A percentile compares a stretch with the other conserved stretches of the same genome.
Evolutionary conservation across 2,888 invertebrate genomes (phyloP).

Genomic region (Microdon myrmicae): DNA sequence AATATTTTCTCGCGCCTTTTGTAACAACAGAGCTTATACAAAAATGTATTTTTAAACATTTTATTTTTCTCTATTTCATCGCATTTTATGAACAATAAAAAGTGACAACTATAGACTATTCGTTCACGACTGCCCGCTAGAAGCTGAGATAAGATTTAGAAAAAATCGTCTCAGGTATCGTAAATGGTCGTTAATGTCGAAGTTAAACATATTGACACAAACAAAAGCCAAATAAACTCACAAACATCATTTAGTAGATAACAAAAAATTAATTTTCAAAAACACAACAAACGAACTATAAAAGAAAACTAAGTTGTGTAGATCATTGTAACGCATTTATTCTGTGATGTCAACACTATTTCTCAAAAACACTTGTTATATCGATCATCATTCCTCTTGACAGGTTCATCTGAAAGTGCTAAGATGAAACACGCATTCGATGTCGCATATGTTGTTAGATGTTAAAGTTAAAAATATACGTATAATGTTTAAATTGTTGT

Average conservation of each 20-base stretch:
- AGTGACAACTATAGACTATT: slow-evolving; percentile 65
- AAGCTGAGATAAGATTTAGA: slow-evolving; percentile 66
- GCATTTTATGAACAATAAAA: too few species aligned
- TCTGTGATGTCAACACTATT: slow-evolving; percentile 10
- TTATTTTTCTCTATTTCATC: not conserved
- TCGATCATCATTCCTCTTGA: slow-evolving; percentile 18
- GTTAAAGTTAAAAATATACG: not conserved
- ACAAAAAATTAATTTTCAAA: too few species aligned
- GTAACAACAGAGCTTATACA: not conserved
- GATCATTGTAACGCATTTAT: not conserved
- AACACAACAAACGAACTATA: too few species aligned
- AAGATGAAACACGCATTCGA: slow-evolving; percentile 3
- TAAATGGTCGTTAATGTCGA: slow-evolving; percentile 16
- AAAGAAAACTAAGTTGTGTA: too few species aligned
- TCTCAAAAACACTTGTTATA: slow-evolving; percentile 18
- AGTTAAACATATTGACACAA: too few species aligned
- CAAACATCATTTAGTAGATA: slow-evolving; percentile 12
- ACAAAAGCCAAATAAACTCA: slow-evolving; percentile 1
- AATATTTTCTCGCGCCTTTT: slow-evolving; percentile 30
- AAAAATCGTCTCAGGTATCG: slow-evolving; percentile 66
- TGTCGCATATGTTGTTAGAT: slow-evolving; percentile 12
- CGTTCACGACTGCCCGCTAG: slow-evolving; percentile 66
- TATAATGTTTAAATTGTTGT: slow-evolving; percentile 4
- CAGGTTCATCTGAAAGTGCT: slow-evolving; percentile 4
- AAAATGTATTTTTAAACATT: slow-evolving; percentile 1